A percentile compares a stretch with the other conserved stretches of the same genome.
These are phyloP conservation scores for Phoenicopterus ruber DNA, from an alignment of 2,113 vertebrate genomes.

Conservation along the genomic window DNA sequence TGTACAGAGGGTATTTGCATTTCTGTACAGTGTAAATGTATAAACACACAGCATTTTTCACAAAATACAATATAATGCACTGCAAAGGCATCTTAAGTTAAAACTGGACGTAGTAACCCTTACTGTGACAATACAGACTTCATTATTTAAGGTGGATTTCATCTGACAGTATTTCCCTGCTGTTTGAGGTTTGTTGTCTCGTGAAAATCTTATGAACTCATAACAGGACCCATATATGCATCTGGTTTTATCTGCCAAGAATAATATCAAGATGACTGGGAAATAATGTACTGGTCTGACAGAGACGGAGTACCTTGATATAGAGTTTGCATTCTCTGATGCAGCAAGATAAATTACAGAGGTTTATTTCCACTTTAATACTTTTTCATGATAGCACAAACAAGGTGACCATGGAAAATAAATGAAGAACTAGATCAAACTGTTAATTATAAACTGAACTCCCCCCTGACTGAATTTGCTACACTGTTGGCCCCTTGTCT, in stretches of 20 bases:
- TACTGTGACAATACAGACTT: neutral
- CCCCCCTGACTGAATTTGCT: neutral
- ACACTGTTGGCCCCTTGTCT: neutral
- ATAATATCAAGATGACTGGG: neutral
- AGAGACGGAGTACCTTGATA: conserved; percentile 1
- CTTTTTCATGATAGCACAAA: neutral
- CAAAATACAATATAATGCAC: neutral
- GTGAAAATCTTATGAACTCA: neutral
- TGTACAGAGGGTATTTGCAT: neutral
- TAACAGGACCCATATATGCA: neutral
- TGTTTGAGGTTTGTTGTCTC: neutral
- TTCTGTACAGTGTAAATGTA: neutral
- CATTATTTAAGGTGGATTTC: neutral
- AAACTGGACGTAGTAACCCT: neutral
- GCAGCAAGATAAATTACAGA: neutral
- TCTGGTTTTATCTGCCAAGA: neutral
- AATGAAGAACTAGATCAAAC: neutral
- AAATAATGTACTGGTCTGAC: conserved; percentile 16
- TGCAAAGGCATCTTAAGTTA: neutral
- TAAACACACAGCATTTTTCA: neutral
- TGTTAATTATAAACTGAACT: neutral
- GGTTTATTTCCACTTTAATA: neutral
- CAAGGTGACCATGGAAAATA: neutral
- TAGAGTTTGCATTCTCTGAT: neutral
- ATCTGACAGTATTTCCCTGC: neutral